Evolutionary conservation across 1,140 invertebrate species (phyloP).

Genomic region (Drosophila subpulchrella): DNA sequence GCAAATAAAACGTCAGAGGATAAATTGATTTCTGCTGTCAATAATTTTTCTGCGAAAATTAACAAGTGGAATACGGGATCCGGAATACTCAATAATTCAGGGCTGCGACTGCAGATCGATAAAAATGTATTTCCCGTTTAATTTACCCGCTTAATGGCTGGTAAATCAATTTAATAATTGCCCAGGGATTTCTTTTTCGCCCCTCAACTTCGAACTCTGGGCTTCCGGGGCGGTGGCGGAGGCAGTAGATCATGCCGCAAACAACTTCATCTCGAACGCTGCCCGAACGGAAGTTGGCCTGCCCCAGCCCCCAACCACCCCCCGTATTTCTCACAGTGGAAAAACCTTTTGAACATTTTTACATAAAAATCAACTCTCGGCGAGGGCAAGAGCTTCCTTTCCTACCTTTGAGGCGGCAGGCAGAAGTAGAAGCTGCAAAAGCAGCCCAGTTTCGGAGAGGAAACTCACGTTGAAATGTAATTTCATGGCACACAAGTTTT

Average conservation of each 20-base stretch:
- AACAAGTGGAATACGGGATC: conserved; percentile 26
- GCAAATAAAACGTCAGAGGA: conserved; percentile 16
- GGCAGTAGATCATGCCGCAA: conserved; percentile 32
- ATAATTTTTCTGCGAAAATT: conserved; percentile 26
- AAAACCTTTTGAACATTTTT: conserved; percentile 42
- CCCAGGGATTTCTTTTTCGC: conserved; percentile 6
- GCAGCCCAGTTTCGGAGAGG: conserved; percentile 35
- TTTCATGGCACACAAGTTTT: conserved; percentile 83
- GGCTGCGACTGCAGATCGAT: conserved; percentile 24
- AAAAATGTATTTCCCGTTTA: conserved; percentile 42
- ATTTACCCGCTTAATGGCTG: conserved; percentile 41
- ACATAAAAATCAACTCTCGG: conserved; percentile 66
- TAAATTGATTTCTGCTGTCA: conserved; percentile 45
- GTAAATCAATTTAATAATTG: conserved; percentile 45
- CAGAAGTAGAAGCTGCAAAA: not conserved
- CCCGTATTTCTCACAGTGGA: conserved; percentile 1
- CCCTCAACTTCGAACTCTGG: not conserved
- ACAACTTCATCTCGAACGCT: conserved; percentile 37
- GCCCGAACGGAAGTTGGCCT: conserved; percentile 54
- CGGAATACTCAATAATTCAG: conserved; percentile 37
- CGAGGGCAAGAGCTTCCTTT: conserved; percentile 14
- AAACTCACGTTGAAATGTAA: conserved; percentile 80
- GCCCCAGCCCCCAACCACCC: not conserved
- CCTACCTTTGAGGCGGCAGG: conserved; percentile 50
- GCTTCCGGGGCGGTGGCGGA: not conserved